phyloP scores from a whole-genome alignment of 1,140 invertebrate genomes.

The Pachypeltis micranthus region DNA sequence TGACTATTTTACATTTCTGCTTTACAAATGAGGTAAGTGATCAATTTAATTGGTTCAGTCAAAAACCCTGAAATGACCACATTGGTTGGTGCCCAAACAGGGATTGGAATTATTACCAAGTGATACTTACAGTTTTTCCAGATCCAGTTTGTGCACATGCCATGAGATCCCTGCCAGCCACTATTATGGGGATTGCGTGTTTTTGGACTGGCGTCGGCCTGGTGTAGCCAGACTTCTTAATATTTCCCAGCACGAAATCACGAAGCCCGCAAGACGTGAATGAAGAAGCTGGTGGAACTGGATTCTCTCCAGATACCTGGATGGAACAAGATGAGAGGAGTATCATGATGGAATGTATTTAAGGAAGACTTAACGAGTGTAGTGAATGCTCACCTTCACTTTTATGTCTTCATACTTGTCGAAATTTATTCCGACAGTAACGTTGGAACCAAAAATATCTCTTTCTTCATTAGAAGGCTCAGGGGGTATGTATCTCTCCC shows the following conservation, averaged over 20 bases:
- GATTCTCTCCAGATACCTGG: conserved; percentile 52
- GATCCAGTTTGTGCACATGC: conserved; percentile 96
- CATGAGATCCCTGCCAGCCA: conserved; percentile 76
- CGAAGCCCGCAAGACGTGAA: conserved; percentile 63
- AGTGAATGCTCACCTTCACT: conserved; percentile 48
- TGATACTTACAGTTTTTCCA: conserved; percentile 78
- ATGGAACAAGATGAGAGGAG: too few relatives aligned
- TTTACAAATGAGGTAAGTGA: too few relatives aligned
- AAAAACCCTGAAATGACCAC: too few relatives aligned
- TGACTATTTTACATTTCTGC: too few relatives aligned
- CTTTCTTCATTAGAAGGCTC: conserved; percentile 56
- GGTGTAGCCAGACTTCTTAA: conserved; percentile 66
- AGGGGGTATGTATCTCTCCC: conserved; percentile 68
- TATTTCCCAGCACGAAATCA: conserved; percentile 57
- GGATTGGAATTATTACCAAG: too few relatives aligned
- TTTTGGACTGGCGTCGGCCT: conserved; percentile 92
- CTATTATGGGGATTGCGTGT: conserved; percentile 71
- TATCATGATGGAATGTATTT: neutral
- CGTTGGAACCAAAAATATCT: conserved; percentile 55
- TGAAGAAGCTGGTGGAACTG: conserved; percentile 45
- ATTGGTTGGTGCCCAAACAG: too few relatives aligned
- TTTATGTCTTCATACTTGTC: conserved; percentile 72
- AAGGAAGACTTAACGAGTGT: neutral
- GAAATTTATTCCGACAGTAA: conserved; percentile 77
- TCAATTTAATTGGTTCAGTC: too few relatives aligned